Evolutionary conservation across 2,113 vertebrate genomes (phyloP).

Genomic region (Salvator merianae): DNA sequence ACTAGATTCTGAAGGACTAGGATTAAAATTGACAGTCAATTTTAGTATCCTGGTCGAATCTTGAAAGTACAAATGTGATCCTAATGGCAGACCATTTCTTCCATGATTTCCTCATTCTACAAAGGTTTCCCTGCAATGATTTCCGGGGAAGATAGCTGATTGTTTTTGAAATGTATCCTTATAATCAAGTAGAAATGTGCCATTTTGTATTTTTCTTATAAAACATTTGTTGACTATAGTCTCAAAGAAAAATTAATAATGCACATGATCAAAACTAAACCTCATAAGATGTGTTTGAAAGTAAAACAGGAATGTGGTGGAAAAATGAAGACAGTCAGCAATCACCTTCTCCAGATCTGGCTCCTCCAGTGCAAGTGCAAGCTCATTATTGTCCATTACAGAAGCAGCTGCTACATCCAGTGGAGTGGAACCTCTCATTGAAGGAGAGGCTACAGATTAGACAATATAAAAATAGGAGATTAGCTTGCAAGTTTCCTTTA

Average conservation of each 20-base stretch:
- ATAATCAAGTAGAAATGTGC: no score
- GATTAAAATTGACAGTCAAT: no score
- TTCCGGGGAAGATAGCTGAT: background rate
- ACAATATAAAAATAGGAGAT: background rate
- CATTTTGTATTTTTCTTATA: background rate
- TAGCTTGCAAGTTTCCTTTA: slow-evolving; percentile 9
- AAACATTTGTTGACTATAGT: no score
- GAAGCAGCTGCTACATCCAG: slow-evolving; percentile 96
- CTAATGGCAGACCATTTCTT: no score
- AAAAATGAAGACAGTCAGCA: background rate
- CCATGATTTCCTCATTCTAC: no score
- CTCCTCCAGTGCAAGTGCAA: slow-evolving; percentile 93
- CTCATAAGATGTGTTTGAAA: background rate
- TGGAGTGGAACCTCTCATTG: slow-evolving; percentile 97
- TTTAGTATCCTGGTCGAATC: no score
- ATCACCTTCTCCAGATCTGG: slow-evolving; percentile 94
- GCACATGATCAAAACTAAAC: no score
- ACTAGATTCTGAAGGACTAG: no score
- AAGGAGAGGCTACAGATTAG: slow-evolving; percentile 85
- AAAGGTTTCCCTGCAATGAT: background rate
- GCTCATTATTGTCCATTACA: slow-evolving; percentile 98
- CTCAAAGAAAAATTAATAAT: no score
- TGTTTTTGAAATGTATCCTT: background rate
- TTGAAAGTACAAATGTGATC: no score
- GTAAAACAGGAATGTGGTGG: background rate